Percentiles rank a stretch among this genome's conserved stretches.
These are phyloP conservation scores for Idaea aversata DNA, from an alignment of 2,888 invertebrate genomes.

Conservation along the genomic window DNA sequence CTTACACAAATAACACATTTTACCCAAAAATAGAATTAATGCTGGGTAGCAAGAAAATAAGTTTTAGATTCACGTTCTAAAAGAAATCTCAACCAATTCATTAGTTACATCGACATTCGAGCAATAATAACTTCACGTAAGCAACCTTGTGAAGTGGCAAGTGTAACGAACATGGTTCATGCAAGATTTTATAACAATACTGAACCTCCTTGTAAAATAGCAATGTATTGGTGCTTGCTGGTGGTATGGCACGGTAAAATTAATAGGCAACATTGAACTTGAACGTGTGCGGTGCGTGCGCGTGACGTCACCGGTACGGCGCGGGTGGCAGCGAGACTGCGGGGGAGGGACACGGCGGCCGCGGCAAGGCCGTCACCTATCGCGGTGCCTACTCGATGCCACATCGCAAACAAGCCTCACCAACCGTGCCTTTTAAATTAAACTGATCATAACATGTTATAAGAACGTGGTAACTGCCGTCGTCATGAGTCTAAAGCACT, in stretches of 20 bases:
- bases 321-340: constrained; percentile 34
- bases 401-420: constrained; percentile 19
- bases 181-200: constrained; percentile 7
- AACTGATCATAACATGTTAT: constrained; percentile 3
- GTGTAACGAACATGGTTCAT: not conserved
- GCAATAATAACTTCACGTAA: constrained; percentile 11
- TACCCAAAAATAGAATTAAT: constrained; percentile 2
- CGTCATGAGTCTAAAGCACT: not conserved
- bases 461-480: not conserved
- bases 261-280: constrained; percentile 77
- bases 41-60: not conserved
- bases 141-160: not conserved
- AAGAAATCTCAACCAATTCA: not conserved
- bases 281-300: constrained; percentile 65
- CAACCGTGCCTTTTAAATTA: constrained; percentile 14
- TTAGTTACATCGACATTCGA: not conserved
- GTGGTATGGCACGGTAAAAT: constrained; percentile 57
- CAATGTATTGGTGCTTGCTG: constrained; percentile 22
- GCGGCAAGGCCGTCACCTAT: constrained; percentile 57
- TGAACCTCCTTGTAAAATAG: constrained; percentile 29
- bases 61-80: not conserved
- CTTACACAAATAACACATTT: constrained; percentile 16
- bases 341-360: constrained; percentile 42
- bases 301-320: constrained; percentile 62
- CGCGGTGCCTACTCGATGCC: constrained; percentile 41